Evolutionary conservation across 2,888 invertebrate genomes (phyloP).

Genomic region (Kuschelorhynchus macadamiae): DNA sequence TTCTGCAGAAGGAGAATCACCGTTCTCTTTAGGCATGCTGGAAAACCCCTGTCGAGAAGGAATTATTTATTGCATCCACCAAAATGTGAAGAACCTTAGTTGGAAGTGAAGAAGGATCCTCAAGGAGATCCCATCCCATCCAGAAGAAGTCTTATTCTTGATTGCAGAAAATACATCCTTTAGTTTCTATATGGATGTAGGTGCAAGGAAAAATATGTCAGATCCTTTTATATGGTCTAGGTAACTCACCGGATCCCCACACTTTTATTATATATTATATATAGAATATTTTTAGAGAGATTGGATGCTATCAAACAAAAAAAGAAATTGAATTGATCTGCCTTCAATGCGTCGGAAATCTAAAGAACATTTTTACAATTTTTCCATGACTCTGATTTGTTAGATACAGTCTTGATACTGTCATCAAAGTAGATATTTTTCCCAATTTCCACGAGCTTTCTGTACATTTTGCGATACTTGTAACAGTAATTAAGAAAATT

Average conservation of each 20-base stretch:
- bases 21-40: conserved; percentile 1
- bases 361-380: background rate
- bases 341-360: background rate
- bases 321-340: background rate
- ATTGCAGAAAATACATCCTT: background rate
- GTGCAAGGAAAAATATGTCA: conserved; percentile 4
- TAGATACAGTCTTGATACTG: background rate
- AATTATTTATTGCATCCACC: background rate
- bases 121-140: background rate
- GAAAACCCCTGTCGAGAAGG: conserved; percentile 5
- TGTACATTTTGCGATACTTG: too few species aligned
- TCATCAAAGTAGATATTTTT: conserved; percentile 2
- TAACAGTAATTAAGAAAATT: too few species aligned
- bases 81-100: background rate
- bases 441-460: too few species aligned
- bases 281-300: background rate
- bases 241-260: background rate
- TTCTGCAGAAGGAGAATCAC: background rate
- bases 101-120: background rate
- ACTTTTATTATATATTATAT: too few species aligned
- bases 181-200: background rate
- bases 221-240: background rate
- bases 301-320: conserved; percentile 8
- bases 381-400: conserved; percentile 4
- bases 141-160: background rate